Evolutionary conservation across 2,797 vertebrate genomes (phyloP).

Genomic region (Pterois miles): DNA sequence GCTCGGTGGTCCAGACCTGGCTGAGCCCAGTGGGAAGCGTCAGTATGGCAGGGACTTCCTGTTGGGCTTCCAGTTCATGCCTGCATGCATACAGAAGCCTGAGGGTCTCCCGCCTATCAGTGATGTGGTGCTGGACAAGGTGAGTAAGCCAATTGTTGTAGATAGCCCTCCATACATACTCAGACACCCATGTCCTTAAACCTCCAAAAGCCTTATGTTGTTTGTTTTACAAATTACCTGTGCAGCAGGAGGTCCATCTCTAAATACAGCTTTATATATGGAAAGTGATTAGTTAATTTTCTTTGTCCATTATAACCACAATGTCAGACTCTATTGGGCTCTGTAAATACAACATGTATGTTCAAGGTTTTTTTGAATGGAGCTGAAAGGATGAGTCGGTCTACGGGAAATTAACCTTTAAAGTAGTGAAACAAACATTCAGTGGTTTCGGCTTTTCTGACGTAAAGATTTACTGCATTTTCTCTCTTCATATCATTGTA

Average conservation of each 20-base stretch:
- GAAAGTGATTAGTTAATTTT: not conserved
- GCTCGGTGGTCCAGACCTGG: slow-evolving; percentile 77
- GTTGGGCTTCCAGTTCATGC: slow-evolving; percentile 95
- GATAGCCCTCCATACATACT: not conserved
- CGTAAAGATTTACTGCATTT: not conserved
- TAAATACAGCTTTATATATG: not conserved
- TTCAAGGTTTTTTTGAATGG: not conserved
- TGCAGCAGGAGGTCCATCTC: not conserved
- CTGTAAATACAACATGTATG: not conserved
- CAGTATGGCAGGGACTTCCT: slow-evolving; percentile 94
- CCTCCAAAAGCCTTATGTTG: not conserved
- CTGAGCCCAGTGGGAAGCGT: slow-evolving; percentile 91
- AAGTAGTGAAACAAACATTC: not conserved
- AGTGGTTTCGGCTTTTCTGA: not conserved
- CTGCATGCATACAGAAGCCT: slow-evolving; percentile 95
- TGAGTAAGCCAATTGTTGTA: slow-evolving; percentile 53
- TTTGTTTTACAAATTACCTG: not conserved
- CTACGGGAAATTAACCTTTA: not conserved
- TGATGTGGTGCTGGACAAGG: slow-evolving; percentile 98
- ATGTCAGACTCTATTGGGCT: not conserved
- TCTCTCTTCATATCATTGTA: not conserved
- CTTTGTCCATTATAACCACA: not conserved
- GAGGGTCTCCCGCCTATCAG: slow-evolving; percentile 97
- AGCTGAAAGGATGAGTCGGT: not conserved
- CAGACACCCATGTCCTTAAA: not conserved